A percentile compares a stretch with the other conserved stretches of the same genome.
phyloP scores from a whole-genome alignment of 1,140 invertebrate species.

The Odontomachus brunneus region DNA sequence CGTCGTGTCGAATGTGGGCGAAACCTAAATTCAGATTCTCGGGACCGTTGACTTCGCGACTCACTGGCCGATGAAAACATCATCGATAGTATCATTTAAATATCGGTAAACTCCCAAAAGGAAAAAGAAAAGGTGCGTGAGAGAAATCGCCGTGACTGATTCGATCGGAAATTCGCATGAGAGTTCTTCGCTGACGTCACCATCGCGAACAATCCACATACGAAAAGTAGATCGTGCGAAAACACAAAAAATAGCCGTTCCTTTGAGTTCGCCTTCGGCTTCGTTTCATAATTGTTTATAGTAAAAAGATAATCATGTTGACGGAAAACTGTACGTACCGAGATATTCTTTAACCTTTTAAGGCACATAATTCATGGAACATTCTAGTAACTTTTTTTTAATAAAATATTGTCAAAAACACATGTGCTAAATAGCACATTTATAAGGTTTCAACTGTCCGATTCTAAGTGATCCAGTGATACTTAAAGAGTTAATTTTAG shows the following conservation, averaged over 20 bases:
- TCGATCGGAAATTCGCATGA: slow-evolving; percentile 10
- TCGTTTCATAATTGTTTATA: no score
- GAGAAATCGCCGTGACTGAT: slow-evolving; percentile 63
- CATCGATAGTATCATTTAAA: background rate
- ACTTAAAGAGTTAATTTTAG: no score
- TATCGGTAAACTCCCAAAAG: background rate
- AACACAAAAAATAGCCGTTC: background rate
- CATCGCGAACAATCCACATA: slow-evolving; percentile 11
- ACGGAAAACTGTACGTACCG: no score
- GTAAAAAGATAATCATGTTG: no score
- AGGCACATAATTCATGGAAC: no score
- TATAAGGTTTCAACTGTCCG: no score
- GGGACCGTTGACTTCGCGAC: background rate
- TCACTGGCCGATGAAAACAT: background rate
- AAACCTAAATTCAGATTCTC: slow-evolving; percentile 18
- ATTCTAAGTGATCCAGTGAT: no score
- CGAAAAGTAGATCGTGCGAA: slow-evolving; percentile 40
- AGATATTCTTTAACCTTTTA: no score
- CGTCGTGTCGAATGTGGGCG: background rate
- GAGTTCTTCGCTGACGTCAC: slow-evolving; percentile 27
- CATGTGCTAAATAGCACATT: no score
- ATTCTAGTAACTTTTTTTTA: no score
- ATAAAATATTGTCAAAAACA: no score
- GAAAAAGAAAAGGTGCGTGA: background rate
- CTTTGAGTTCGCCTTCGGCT: background rate